phyloP scores from a whole-genome alignment of 2,797 vertebrate species.

The Anableps anableps region DNA sequence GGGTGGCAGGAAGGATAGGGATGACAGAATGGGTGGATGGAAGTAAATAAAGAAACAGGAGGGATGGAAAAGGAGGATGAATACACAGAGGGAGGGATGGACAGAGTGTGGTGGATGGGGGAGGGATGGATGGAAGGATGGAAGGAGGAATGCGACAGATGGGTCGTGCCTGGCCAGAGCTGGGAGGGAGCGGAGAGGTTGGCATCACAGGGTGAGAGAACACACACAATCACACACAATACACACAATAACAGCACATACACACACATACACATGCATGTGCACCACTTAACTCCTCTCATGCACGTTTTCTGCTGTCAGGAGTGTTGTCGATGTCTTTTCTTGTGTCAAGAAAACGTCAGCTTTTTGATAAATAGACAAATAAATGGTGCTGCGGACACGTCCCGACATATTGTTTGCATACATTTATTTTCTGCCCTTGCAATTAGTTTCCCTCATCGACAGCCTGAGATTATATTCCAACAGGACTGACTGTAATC shows the following conservation, averaged over 20 bases:
- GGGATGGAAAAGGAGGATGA: constrained; percentile 60
- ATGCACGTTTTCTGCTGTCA: constrained; percentile 59
- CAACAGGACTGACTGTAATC: constrained; percentile 24
- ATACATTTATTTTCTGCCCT: constrained; percentile 52
- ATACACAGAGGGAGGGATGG: constrained; percentile 68
- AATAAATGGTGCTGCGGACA: constrained; percentile 54
- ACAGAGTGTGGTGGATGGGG: constrained; percentile 55
- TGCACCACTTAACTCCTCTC: constrained; percentile 55
- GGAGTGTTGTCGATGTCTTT: constrained; percentile 61
- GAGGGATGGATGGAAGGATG: constrained; percentile 72
- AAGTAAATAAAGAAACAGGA: constrained; percentile 65
- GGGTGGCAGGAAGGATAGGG: constrained; percentile 10
- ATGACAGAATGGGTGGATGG: constrained; percentile 23
- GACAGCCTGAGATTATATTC: constrained; percentile 36
- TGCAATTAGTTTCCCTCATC: constrained; percentile 34
- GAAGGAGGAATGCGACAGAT: constrained; percentile 80
- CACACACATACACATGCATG: constrained; percentile 32
- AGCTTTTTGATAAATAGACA: constrained; percentile 64
- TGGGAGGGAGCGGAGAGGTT: constrained; percentile 83
- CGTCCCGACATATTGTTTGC: constrained; percentile 64
- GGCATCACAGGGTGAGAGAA: constrained; percentile 81
- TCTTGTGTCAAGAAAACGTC: constrained; percentile 68
- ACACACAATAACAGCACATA: constrained; percentile 49
- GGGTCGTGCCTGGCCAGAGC: constrained; percentile 81
- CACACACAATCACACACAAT: constrained; percentile 61